These are phyloP conservation scores for Melinopterus prodromus DNA, from an alignment of 2,888 invertebrate species.

Conservation along the genomic window DNA sequence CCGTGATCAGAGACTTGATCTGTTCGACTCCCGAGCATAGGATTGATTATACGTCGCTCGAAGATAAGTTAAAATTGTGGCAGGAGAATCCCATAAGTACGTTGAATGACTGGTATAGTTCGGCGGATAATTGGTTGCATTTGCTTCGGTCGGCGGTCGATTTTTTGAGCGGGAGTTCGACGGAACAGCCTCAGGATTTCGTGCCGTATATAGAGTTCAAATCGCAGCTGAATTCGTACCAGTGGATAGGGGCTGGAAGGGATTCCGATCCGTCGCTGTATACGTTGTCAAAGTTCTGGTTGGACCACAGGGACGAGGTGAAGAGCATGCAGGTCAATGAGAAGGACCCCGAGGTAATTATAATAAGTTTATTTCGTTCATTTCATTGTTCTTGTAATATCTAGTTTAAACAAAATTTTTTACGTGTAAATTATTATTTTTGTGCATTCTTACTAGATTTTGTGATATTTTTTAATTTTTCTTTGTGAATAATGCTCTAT, in stretches of 20 bases:
- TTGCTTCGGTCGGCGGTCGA: conserved; percentile 81
- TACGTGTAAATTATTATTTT: too few species aligned
- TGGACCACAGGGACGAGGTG: conserved; percentile 67
- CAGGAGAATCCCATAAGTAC: conserved; percentile 83
- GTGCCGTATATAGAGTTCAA: conserved; percentile 90
- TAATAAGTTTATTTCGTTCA: background rate
- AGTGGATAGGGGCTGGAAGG: conserved; percentile 94
- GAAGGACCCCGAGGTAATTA: conserved; percentile 48
- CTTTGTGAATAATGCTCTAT: too few species aligned
- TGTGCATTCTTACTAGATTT: too few species aligned
- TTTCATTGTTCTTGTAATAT: too few species aligned
- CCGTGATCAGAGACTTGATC: conserved; percentile 86
- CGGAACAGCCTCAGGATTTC: conserved; percentile 85
- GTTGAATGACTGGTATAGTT: conserved; percentile 80
- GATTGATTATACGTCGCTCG: conserved; percentile 79
- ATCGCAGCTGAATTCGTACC: conserved; percentile 74
- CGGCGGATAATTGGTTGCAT: conserved; percentile 76
- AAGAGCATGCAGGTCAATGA: conserved; percentile 42
- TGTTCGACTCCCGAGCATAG: conserved; percentile 86
- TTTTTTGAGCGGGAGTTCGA: conserved; percentile 84
- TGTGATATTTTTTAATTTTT: too few species aligned
- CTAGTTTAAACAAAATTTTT: too few species aligned
- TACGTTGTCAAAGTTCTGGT: conserved; percentile 82
- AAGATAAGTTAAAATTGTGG: conserved; percentile 74
- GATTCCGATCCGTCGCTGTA: conserved; percentile 84